These are phyloP conservation scores for Lasiommata megera DNA, from an alignment of 2,888 invertebrate species.

Conservation along the genomic window DNA sequence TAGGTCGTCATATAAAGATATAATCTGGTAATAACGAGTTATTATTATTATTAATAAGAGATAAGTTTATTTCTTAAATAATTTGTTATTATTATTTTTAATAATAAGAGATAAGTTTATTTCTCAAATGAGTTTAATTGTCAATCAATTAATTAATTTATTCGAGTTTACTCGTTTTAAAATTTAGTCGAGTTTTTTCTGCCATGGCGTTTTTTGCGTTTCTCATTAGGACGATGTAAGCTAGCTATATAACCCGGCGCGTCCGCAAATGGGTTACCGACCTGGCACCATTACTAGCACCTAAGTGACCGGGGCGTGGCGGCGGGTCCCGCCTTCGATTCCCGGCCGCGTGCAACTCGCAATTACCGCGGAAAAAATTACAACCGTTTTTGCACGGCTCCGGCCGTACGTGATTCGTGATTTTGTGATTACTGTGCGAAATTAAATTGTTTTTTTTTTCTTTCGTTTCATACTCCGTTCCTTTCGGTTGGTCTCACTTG, in stretches of 20 bases:
- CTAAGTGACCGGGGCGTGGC: constrained; percentile 32
- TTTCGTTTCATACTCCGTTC: background rate
- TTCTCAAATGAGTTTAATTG: no score
- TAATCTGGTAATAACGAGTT: no score
- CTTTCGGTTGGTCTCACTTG: background rate
- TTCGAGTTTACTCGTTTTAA: no score
- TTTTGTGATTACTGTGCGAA: constrained; percentile 14
- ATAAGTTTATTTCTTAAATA: no score
- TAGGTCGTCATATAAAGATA: no score
- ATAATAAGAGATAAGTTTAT: no score
- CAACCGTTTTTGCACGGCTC: constrained; percentile 18
- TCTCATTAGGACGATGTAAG: background rate
- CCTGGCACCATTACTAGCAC: constrained; percentile 23
- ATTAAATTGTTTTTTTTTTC: constrained; percentile 11
- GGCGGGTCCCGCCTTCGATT: constrained; percentile 37
- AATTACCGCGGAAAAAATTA: constrained; percentile 23
- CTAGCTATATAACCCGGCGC: background rate
- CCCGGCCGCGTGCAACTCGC: constrained; percentile 30
- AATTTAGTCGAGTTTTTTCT: no score
- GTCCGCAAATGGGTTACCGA: background rate
- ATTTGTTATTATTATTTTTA: no score
- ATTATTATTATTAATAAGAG: no score
- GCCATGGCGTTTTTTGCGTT: no score
- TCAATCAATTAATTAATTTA: no score
- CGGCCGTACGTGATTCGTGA: constrained; percentile 18